These are phyloP conservation scores for Ruditapes philippinarum DNA, from an alignment of 1,140 invertebrate species.

Conservation along the genomic window DNA sequence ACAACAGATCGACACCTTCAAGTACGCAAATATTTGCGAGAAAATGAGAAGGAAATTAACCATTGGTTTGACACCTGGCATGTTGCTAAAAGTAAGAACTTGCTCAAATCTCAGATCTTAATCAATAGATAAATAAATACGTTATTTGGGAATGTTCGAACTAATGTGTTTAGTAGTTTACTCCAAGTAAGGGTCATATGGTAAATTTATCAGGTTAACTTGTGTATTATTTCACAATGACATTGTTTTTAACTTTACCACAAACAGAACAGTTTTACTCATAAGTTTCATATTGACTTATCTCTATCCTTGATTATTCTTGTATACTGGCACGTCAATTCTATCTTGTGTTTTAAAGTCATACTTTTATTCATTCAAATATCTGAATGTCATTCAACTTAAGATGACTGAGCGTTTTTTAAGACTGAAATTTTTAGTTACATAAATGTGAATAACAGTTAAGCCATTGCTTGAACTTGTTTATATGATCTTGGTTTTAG, in stretches of 20 bases:
- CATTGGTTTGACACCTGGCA: slow-evolving; percentile 69
- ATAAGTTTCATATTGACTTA: too few relatives aligned
- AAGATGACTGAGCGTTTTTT: background rate
- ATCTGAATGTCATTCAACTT: background rate
- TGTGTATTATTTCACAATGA: too few relatives aligned
- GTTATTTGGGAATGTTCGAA: background rate
- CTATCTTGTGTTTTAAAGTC: background rate
- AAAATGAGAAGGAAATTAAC: background rate
- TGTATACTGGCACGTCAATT: too few relatives aligned
- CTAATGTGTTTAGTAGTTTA: background rate
- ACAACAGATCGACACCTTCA: background rate
- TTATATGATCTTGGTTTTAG: slow-evolving; percentile 7
- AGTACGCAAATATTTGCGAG: slow-evolving; percentile 31
- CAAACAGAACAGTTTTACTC: too few relatives aligned
- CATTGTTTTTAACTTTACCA: too few relatives aligned
- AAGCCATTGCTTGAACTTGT: background rate
- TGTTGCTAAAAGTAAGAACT: slow-evolving; percentile 67
- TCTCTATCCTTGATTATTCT: too few relatives aligned
- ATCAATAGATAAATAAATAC: background rate
- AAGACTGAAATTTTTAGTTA: background rate
- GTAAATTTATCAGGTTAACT: background rate
- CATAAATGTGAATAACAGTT: background rate
- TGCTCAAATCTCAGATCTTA: background rate
- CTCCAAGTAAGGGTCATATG: background rate
- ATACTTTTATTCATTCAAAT: background rate